A percentile compares a stretch with the other conserved stretches of the same genome.
Conservation (phyloP, 2,113 vertebrate species). For the Physeter macrocephalus region DNA sequence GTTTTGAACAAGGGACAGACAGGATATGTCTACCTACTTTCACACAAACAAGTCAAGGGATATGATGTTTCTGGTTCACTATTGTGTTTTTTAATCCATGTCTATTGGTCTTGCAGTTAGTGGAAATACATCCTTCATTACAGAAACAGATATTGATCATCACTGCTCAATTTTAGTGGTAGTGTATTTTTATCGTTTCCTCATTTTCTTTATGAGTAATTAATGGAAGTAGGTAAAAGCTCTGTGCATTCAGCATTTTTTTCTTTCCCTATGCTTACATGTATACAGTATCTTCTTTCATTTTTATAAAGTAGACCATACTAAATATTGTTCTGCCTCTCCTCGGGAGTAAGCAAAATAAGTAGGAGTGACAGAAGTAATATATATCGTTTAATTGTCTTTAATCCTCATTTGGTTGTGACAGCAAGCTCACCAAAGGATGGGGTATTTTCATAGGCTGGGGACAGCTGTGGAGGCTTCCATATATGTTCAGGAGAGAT, state of each 20-base stretch:
- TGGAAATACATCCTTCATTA: not conserved
- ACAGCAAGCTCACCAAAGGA: not conserved
- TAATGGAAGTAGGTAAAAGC: not conserved
- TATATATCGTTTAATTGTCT: not conserved
- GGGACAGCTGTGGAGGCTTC: not conserved
- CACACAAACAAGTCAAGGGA: not conserved
- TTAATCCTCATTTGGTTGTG: not conserved
- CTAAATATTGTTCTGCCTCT: not conserved
- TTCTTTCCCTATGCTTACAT: not conserved
- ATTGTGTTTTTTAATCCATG: not conserved
- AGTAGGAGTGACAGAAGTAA: not conserved
- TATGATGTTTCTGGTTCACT: not conserved
- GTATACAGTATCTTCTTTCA: not conserved
- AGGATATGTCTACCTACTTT: not conserved
- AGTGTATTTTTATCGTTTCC: not conserved
- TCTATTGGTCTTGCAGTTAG: not conserved
- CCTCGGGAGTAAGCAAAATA: not conserved
- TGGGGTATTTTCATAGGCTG: not conserved
- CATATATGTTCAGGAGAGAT: accelerated
- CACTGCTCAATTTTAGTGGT: not conserved
- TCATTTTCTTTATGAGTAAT: not conserved
- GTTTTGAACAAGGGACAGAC: not conserved
- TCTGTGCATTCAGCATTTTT: not conserved
- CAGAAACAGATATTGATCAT: not conserved
- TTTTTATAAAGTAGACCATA: not conserved